These are phyloP conservation scores for Aleiodes alternator DNA, from an alignment of 2,888 invertebrate species.

Conservation along the genomic window DNA sequence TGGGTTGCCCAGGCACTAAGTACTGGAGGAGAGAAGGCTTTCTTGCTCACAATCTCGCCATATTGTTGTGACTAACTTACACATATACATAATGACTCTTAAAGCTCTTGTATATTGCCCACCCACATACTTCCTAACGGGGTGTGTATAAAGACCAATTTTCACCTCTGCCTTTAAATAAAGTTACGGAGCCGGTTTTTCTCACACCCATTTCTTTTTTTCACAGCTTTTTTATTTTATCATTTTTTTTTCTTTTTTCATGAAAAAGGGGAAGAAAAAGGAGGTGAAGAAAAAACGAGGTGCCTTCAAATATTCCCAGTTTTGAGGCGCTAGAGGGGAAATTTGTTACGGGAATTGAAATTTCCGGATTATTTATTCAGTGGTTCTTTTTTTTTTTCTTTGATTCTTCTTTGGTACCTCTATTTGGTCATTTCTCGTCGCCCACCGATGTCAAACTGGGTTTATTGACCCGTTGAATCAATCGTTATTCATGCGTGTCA, in stretches of 20 bases:
- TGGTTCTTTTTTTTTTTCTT: background rate
- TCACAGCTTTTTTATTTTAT: background rate
- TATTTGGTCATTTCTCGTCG: background rate
- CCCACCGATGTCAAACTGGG: conserved; percentile 11
- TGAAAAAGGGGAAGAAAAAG: conserved; percentile 6
- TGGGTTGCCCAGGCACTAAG: conserved; percentile 56
- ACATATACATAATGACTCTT: conserved; percentile 47
- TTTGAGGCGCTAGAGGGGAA: conserved; percentile 18
- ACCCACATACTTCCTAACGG: conserved; percentile 53
- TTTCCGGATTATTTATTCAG: conserved; percentile 26
- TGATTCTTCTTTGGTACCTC: background rate
- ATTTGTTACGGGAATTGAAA: conserved; percentile 19
- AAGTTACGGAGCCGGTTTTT: conserved; percentile 55
- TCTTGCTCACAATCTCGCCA: conserved; percentile 54
- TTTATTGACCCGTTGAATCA: conserved; percentile 28
- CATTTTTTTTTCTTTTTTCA: conserved; percentile 8
- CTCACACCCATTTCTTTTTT: conserved; percentile 50
- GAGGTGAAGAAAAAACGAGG: conserved; percentile 5
- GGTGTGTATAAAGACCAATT: conserved; percentile 46
- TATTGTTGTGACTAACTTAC: conserved; percentile 64
- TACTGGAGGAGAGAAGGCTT: conserved; percentile 7
- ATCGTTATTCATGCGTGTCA: conserved; percentile 27
- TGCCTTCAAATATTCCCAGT: conserved; percentile 23
- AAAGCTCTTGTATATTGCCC: conserved; percentile 47
- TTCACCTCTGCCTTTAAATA: conserved; percentile 46